Conservation (phyloP, 1,140 invertebrate species). For the Eumaeus atala region DNA sequence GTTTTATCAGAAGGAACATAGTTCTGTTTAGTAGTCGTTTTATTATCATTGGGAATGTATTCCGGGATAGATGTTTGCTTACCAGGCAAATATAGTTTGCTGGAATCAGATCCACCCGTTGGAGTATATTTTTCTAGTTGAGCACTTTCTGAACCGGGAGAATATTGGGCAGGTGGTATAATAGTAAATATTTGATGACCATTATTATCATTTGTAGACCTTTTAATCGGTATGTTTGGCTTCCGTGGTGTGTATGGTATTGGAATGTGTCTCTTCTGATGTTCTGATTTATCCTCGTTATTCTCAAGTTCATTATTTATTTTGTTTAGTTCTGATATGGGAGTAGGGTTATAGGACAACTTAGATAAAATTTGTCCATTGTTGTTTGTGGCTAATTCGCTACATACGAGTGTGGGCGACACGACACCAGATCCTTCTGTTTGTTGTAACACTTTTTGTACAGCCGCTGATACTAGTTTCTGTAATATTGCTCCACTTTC, state of each 20-base stretch:
- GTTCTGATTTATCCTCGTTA: conserved; percentile 45
- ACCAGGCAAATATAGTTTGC: conserved; percentile 59
- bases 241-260: conserved; percentile 70
- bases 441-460: conserved; percentile 66
- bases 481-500: conserved; percentile 64
- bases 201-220: conserved; percentile 51
- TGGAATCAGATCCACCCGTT: conserved; percentile 44
- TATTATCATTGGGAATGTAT: conserved; percentile 50
- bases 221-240: conserved; percentile 55
- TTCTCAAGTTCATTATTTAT: conserved; percentile 48
- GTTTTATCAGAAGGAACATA: conserved; percentile 65
- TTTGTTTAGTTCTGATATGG: conserved; percentile 70
- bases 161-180: conserved; percentile 56
- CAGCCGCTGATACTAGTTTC: conserved; percentile 67
- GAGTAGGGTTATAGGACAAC: conserved; percentile 70
- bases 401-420: conserved; percentile 20
- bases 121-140: conserved; percentile 60
- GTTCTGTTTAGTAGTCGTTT: conserved; percentile 40
- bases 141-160: conserved; percentile 51
- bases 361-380: conserved; percentile 31
- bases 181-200: conserved; percentile 56
- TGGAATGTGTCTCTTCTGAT: conserved; percentile 63
- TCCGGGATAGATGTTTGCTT: conserved; percentile 49
- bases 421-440: conserved; percentile 36
- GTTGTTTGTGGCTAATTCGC: conserved; percentile 20